Conservation (phyloP, 2,797 vertebrate species). For the Gymnoscopelus microlampas region DNA sequence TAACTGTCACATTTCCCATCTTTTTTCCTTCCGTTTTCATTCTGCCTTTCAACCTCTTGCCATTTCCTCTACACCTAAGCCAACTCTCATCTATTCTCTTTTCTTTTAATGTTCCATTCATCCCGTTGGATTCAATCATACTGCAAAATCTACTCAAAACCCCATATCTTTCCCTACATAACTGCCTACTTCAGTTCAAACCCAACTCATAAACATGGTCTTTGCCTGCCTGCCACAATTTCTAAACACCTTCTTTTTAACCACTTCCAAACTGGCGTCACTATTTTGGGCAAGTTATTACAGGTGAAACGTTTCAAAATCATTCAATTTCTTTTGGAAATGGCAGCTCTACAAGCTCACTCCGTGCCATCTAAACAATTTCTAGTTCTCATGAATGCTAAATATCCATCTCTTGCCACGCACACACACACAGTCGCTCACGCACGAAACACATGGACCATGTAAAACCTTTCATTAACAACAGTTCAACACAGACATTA, state of each 20-base stretch:
- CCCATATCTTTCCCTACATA: not conserved
- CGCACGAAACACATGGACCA: constrained; percentile 15
- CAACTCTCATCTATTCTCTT: not conserved
- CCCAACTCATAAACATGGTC: not conserved
- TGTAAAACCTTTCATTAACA: not conserved
- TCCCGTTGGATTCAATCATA: constrained; percentile 19
- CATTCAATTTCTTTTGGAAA: not conserved
- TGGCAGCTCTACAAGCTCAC: not conserved
- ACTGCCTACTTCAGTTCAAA: constrained; percentile 5
- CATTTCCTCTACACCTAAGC: not conserved
- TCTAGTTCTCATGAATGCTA: not conserved
- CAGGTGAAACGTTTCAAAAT: not conserved
- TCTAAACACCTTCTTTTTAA: not conserved
- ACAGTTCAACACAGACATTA: constrained; percentile 19
- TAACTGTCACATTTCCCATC: constrained; percentile 9
- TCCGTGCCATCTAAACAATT: not conserved
- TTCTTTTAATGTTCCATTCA: no score
- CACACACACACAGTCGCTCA: constrained; percentile 1
- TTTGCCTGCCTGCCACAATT: not conserved
- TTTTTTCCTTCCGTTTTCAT: not conserved
- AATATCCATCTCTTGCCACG: not conserved
- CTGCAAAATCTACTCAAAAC: constrained; percentile 7
- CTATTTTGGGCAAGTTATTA: no score
- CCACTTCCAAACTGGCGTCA: not conserved
- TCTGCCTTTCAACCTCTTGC: constrained; percentile 12